Evolutionary conservation across 2,113 vertebrate genomes (phyloP), one percentile per base, ranked within the genome.

Genomic region (Tricholaema leucomelas): DNA sequence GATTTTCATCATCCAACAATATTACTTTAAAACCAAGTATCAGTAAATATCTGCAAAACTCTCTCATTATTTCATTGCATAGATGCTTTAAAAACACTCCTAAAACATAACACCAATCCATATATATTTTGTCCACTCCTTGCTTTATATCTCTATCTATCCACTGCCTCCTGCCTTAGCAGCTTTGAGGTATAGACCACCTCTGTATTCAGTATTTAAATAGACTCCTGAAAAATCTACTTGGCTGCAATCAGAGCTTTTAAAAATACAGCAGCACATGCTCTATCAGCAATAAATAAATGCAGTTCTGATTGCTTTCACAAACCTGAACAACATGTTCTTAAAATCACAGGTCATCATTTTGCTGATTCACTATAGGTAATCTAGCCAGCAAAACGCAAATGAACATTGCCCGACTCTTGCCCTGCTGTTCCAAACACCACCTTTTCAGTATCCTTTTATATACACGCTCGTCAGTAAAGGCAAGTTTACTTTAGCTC

Each of bases 251-350:
- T 72, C 72, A 88, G 38, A 86, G 80, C 35, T 79, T 59, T 69
- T 81, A 59, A 81, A 91, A 94, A 91, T 82, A 73, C 71, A 79
- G 63, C 52, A 81, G 72, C 69, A 75, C 42, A 18, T 84, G 70
- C 83, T 78, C 55, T 65, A 35, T 88, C 86, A 91, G 83, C 92
- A 94, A 73, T 35, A 95, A 90, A 91, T 70, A 76, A 91, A 91
- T 65, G 59, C 64, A 88, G 31, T 59, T 94, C 90, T 81, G 90
- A 90, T 94, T 90, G 36, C 24, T 93, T 93, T 91, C 83, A 64
- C 70, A 59, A 88, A 94, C 90, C 25, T 79, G 88, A 88, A 91
- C 87, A 91, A 81, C 61, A 38, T 66, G 63, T 66, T 93, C 88
- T 73, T 63, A 93, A 95, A 95, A 88, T 86, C 58, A 55, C 70